Evolutionary conservation across 1,140 invertebrate genomes (phyloP).

Genomic region (Laodelphax striatellus): DNA sequence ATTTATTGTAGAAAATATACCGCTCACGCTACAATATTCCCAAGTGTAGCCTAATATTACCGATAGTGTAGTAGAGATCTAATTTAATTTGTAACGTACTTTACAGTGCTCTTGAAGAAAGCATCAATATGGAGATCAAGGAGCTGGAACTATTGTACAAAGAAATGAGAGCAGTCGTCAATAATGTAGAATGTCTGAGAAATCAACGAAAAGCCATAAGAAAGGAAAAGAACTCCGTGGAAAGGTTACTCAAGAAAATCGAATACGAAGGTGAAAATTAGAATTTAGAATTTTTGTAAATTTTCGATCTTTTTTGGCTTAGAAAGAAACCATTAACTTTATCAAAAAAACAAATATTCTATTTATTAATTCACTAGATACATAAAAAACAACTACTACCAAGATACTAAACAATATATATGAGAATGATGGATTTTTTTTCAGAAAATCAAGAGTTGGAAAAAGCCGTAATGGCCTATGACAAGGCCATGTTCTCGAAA

Average conservation of each 20-base stretch:
- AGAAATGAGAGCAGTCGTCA: constrained; percentile 24
- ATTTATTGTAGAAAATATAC: too few relatives aligned
- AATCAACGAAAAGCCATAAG: constrained; percentile 24
- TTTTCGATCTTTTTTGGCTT: too few relatives aligned
- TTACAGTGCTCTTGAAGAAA: constrained; percentile 23
- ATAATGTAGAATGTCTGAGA: constrained; percentile 27
- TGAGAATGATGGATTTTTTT: background rate
- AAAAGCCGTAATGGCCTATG: constrained; percentile 24
- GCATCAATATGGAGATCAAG: constrained; percentile 22
- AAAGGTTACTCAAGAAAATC: constrained; percentile 24
- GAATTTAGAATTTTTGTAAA: too few relatives aligned
- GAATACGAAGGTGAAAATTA: constrained; percentile 28
- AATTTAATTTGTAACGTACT: background rate
- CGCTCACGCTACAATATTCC: too few relatives aligned
- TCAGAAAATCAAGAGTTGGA: constrained; percentile 31
- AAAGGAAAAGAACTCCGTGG: constrained; percentile 25
- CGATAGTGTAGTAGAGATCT: too few relatives aligned
- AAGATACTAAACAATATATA: too few relatives aligned
- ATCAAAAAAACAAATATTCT: too few relatives aligned
- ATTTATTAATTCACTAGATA: too few relatives aligned
- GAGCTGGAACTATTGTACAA: constrained; percentile 27
- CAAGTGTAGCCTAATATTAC: too few relatives aligned
- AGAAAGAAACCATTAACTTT: background rate
- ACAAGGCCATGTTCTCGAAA: constrained; percentile 25
- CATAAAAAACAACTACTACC: too few relatives aligned